These are phyloP conservation scores for Amniataba percoides DNA, from an alignment of 2,797 vertebrate species.

Conservation along the genomic window DNA sequence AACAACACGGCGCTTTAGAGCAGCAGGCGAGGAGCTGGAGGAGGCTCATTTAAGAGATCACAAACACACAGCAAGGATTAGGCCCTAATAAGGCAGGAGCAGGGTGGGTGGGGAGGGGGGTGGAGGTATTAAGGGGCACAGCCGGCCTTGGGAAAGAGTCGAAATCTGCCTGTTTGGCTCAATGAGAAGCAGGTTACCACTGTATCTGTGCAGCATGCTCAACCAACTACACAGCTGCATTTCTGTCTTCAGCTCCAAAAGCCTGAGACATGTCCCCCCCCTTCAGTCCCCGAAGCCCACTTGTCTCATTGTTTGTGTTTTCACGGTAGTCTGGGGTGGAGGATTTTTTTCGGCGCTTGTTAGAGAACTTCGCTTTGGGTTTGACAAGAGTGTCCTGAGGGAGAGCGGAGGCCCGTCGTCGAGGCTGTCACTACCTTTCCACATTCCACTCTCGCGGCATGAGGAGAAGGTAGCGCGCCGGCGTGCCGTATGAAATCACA, in stretches of 20 bases:
- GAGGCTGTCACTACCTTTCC: conserved; percentile 60
- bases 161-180: conserved; percentile 47
- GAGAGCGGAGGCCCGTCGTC: conserved; percentile 69
- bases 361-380: conserved; percentile 54
- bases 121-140: conserved; percentile 59
- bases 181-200: conserved; percentile 21
- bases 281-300: conserved; percentile 50
- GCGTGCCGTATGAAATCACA: conserved; percentile 32
- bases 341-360: conserved; percentile 39
- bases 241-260: conserved; percentile 33
- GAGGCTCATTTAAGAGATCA: conserved; percentile 79
- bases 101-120: conserved; percentile 24
- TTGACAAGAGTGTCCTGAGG: conserved; percentile 73
- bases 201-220: conserved; percentile 28
- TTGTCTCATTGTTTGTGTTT: conserved; percentile 52
- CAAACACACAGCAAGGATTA: conserved; percentile 73
- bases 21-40: conserved; percentile 51
- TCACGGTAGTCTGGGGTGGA: neutral
- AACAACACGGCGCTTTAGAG: conserved; percentile 48
- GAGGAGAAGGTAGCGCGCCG: conserved; percentile 36
- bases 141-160: conserved; percentile 51
- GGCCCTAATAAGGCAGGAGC: conserved; percentile 62
- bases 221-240: conserved; percentile 31
- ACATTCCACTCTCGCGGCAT: conserved; percentile 42
- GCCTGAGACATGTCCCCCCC: conserved; percentile 19